phyloP scores from a whole-genome alignment of 2,797 vertebrate genomes.

The Cryptoblepharus egeriae region DNA sequence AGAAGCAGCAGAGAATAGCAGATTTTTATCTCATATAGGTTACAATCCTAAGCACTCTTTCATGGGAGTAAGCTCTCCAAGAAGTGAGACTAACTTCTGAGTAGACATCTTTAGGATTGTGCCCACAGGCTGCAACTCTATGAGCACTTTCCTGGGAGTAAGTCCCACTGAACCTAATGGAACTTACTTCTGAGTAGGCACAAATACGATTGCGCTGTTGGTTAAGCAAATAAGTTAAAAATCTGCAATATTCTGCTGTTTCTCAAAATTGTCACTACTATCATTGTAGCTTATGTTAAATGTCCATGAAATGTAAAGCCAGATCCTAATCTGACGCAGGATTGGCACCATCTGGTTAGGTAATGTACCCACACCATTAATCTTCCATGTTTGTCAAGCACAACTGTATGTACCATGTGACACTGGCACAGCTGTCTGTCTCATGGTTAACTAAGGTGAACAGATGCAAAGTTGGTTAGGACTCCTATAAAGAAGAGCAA shows the following conservation, averaged over 20 bases:
- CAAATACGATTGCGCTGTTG: no score
- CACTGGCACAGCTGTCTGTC: slow-evolving; percentile 2
- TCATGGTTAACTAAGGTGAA: neutral
- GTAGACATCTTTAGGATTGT: no score
- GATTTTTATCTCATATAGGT: slow-evolving; percentile 36
- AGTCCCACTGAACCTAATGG: no score
- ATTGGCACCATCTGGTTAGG: slow-evolving; percentile 37
- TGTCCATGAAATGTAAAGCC: slow-evolving; percentile 37
- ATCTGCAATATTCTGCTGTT: neutral
- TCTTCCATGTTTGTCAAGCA: slow-evolving; percentile 2
- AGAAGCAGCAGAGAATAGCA: neutral
- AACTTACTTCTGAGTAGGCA: no score
- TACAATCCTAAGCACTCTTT: no score
- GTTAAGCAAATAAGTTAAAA: neutral
- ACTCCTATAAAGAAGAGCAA: neutral
- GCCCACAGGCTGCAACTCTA: no score
- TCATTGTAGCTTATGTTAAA: slow-evolving; percentile 12
- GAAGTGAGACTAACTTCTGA: no score
- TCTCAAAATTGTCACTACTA: slow-evolving; percentile 33
- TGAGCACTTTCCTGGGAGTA: no score
- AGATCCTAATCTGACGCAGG: slow-evolving; percentile 43
- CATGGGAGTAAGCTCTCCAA: no score
- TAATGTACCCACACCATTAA: slow-evolving; percentile 36
- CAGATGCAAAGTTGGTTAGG: slow-evolving; percentile 1
- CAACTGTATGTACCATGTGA: neutral